Evolutionary conservation across 2,113 vertebrate species (phyloP).

Genomic region (Brienomyrus brachyistius): DNA sequence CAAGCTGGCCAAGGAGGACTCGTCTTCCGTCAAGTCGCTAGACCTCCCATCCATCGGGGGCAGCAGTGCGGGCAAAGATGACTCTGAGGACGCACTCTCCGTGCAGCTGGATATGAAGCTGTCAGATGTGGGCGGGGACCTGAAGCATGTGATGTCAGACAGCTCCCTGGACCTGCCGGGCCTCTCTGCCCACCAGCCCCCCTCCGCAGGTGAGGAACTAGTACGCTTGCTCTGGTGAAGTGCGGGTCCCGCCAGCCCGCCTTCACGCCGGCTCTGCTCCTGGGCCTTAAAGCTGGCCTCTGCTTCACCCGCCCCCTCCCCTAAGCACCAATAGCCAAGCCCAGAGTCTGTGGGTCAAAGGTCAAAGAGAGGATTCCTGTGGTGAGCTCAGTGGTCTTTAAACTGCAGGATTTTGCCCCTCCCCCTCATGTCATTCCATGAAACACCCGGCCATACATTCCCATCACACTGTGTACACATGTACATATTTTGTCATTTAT

Average conservation of each 20-base stretch:
- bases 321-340: neutral
- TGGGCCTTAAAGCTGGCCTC: slow-evolving; percentile 17
- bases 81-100: slow-evolving; percentile 92
- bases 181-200: slow-evolving; percentile 91
- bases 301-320: neutral
- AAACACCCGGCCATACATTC: neutral
- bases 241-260: slow-evolving; percentile 20
- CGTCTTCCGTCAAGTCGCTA: slow-evolving; percentile 88
- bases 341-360: neutral
- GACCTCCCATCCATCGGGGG: slow-evolving; percentile 95
- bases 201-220: slow-evolving; percentile 99
- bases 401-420: neutral
- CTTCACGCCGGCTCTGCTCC: slow-evolving; percentile 17
- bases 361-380: neutral
- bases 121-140: slow-evolving; percentile 90
- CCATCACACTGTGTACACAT: slow-evolving; percentile 16
- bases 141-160: slow-evolving; percentile 99
- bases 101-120: slow-evolving; percentile 98
- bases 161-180: slow-evolving; percentile 98
- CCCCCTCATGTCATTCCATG: slow-evolving; percentile 1
- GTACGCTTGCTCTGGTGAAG: slow-evolving; percentile 97
- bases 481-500: slow-evolving; percentile 30
- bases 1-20: slow-evolving; percentile 94
- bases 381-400: neutral
- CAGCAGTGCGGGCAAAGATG: slow-evolving; percentile 92